Conservation (phyloP, 2,888 invertebrate species). For the Ethmia dodecea region DNA sequence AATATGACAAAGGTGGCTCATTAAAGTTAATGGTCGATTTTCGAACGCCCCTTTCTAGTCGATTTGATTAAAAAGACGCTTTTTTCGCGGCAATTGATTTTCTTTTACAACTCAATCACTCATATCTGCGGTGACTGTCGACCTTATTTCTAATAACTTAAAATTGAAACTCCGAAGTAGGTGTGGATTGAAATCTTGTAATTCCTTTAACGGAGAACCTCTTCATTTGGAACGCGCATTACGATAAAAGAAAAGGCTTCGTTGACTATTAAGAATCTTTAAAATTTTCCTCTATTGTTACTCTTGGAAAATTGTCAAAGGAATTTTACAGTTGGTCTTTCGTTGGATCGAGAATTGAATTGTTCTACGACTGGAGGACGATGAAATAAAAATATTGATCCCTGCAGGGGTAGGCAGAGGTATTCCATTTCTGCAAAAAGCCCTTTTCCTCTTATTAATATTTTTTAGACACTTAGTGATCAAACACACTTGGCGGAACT, state of each 20-base stretch:
- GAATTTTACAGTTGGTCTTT: too few relatives aligned
- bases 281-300: slow-evolving; percentile 33
- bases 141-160: slow-evolving; percentile 26
- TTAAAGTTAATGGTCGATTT: slow-evolving; percentile 65
- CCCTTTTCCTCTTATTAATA: too few relatives aligned
- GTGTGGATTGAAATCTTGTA: slow-evolving; percentile 24
- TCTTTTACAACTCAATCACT: slow-evolving; percentile 46
- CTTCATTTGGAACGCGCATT: slow-evolving; percentile 57
- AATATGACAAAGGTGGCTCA: slow-evolving; percentile 70
- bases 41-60: slow-evolving; percentile 55
- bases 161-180: slow-evolving; percentile 15
- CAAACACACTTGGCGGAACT: too few relatives aligned
- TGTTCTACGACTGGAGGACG: too few relatives aligned
- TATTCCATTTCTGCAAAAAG: too few relatives aligned
- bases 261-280: slow-evolving; percentile 46
- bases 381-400: too few relatives aligned
- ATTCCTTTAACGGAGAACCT: slow-evolving; percentile 36
- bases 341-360: too few relatives aligned
- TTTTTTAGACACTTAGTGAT: too few relatives aligned
- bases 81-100: slow-evolving; percentile 63
- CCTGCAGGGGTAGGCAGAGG: too few relatives aligned
- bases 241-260: slow-evolving; percentile 60
- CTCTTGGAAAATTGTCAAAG: too few relatives aligned
- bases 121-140: slow-evolving; percentile 19
- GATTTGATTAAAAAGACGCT: slow-evolving; percentile 68